Conservation (phyloP, 1,140 invertebrate species). For the Limonius californicus region DNA sequence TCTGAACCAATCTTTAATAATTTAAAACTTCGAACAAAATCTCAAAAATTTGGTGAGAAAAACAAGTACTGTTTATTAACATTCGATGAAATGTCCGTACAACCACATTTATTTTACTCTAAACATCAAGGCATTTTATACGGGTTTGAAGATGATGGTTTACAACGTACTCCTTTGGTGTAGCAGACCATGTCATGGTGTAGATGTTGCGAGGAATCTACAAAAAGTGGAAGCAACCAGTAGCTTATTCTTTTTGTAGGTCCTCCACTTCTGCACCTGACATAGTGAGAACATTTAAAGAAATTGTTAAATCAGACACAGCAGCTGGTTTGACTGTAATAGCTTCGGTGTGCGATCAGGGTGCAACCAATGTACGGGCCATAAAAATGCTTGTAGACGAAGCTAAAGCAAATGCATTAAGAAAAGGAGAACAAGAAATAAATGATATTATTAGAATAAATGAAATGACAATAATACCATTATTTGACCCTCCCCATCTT, state of each 20-base stretch:
- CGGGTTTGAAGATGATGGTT: slow-evolving; percentile 10
- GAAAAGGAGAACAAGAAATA: not conserved
- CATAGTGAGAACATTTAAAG: slow-evolving; percentile 8
- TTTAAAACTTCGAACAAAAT: not conserved
- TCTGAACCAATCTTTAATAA: not conserved
- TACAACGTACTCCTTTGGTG: not conserved
- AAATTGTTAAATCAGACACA: not conserved
- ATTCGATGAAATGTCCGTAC: not conserved
- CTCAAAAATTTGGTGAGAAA: not conserved
- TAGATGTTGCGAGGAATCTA: slow-evolving; percentile 8
- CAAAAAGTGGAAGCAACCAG: slow-evolving; percentile 20
- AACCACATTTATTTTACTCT: not conserved
- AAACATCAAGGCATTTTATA: not conserved
- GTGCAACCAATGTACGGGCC: not conserved
- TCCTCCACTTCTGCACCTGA: not conserved
- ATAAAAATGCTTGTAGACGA: slow-evolving; percentile 10
- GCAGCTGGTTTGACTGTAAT: slow-evolving; percentile 1
- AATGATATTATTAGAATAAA: not conserved
- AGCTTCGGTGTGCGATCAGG: slow-evolving; percentile 13
- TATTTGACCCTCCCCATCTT: slow-evolving; percentile 16
- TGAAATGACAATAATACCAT: not conserved
- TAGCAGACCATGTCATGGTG: slow-evolving; percentile 13
- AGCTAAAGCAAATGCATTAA: not conserved
- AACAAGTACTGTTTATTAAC: not conserved
- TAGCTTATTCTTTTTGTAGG: slow-evolving; percentile 10